Evolutionary conservation across 1,140 invertebrate species (phyloP).

Genomic region (Acyrthosiphon pisum): DNA sequence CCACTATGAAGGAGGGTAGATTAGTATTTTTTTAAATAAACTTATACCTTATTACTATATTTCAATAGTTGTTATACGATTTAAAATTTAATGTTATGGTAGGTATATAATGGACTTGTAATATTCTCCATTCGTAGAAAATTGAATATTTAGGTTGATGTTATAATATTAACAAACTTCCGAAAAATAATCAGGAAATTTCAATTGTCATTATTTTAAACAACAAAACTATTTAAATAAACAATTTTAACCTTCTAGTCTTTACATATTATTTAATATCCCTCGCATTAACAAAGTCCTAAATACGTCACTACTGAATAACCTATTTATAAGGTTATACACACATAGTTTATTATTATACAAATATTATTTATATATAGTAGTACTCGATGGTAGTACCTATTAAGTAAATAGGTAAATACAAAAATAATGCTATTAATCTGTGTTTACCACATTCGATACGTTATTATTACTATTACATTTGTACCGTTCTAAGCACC

Average conservation of each 20-base stretch:
- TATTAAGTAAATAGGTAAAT: too few species aligned
- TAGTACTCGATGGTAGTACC: too few species aligned
- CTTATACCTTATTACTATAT: too few species aligned
- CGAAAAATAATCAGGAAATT: neutral
- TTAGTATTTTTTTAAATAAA: too few species aligned
- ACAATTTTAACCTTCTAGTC: neutral
- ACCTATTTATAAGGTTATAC: neutral
- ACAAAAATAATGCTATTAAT: neutral
- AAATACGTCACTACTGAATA: neutral
- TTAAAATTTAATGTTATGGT: neutral
- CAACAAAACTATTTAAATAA: neutral
- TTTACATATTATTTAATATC: neutral
- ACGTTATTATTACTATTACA: neutral
- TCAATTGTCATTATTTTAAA: neutral
- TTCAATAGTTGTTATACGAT: too few species aligned
- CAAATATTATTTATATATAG: neutral
- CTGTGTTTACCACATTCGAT: neutral
- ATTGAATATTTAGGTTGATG: neutral
- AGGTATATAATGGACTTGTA: too few species aligned
- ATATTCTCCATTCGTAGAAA: neutral
- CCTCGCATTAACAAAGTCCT: neutral
- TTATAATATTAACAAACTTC: neutral
- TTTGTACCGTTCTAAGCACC: constrained; percentile 8
- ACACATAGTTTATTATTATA: neutral
- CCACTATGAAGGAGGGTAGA: too few species aligned